These are phyloP conservation scores for Bostrychus sinensis DNA, from an alignment of 2,113 vertebrate genomes.

Conservation along the genomic window DNA sequence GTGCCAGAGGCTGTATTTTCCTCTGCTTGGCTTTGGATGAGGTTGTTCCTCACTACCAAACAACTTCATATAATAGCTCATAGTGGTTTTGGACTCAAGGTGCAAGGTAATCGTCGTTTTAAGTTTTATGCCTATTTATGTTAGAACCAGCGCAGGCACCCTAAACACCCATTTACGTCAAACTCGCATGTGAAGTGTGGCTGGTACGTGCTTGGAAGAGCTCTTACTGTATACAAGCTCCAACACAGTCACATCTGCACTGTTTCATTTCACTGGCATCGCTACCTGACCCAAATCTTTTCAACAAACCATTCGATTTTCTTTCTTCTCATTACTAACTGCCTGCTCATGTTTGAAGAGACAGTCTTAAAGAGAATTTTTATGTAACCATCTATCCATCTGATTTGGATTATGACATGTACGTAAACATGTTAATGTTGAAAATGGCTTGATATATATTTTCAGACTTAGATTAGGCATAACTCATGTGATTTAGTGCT, in stretches of 20 bases:
- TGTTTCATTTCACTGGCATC: constrained; percentile 55
- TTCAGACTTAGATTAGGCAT: no score
- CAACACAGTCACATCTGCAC: constrained; percentile 54
- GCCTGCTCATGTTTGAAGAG: constrained; percentile 35
- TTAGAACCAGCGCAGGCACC: constrained; percentile 38
- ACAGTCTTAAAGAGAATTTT: constrained; percentile 24
- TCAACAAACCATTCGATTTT: constrained; percentile 25
- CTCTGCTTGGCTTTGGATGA: constrained; percentile 65
- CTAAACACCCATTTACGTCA: constrained; percentile 44
- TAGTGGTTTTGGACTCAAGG: constrained; percentile 38
- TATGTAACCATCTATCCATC: constrained; percentile 17
- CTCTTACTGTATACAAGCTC: constrained; percentile 49
- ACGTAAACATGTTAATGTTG: no score
- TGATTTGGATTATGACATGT: constrained; percentile 19
- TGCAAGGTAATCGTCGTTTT: constrained; percentile 43
- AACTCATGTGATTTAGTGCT: no score
- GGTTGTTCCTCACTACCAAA: constrained; percentile 74
- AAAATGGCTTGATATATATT: no score
- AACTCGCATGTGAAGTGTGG: constrained; percentile 45
- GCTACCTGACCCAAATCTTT: constrained; percentile 26
- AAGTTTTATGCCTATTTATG: constrained; percentile 26
- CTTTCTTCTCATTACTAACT: constrained; percentile 7
- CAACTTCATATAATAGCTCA: constrained; percentile 63
- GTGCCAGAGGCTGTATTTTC: constrained; percentile 70
- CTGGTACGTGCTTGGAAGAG: constrained; percentile 51